phyloP scores from a whole-genome alignment of 2,113 vertebrate species.

The Amphiprion ocellaris region DNA sequence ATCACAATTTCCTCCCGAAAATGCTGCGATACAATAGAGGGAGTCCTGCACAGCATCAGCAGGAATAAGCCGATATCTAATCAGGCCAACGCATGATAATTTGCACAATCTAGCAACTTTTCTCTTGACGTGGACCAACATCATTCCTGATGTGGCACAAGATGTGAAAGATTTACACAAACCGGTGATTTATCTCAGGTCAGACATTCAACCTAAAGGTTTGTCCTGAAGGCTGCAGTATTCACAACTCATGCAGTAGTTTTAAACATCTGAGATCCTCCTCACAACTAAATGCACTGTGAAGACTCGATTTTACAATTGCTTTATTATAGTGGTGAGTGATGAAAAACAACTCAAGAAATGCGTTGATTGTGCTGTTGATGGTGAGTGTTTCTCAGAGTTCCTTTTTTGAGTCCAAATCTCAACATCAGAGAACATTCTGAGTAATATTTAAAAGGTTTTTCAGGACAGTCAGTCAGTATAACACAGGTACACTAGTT shows the following conservation, averaged over 20 bases:
- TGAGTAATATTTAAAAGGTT: neutral
- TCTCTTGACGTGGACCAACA: neutral
- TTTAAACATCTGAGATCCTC: neutral
- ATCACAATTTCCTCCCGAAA: constrained; percentile 64
- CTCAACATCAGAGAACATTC: neutral
- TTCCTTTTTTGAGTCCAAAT: constrained; percentile 4
- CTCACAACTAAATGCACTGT: constrained; percentile 26
- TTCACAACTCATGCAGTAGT: too few relatives aligned
- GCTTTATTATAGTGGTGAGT: constrained; percentile 34
- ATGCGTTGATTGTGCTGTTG: neutral
- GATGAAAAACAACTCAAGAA: constrained; percentile 8
- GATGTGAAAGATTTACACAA: too few relatives aligned
- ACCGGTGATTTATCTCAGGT: too few relatives aligned
- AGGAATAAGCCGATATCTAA: constrained; percentile 46
- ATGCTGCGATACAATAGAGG: constrained; percentile 28
- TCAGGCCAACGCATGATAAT: neutral
- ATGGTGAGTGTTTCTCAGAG: neutral
- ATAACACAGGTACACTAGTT: neutral
- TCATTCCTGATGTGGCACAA: constrained; percentile 2
- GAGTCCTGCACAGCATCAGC: constrained; percentile 41
- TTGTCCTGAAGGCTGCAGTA: too few relatives aligned
- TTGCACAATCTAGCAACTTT: neutral
- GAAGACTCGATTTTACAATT: constrained; percentile 32
- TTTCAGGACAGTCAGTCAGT: neutral
- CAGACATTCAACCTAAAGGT: too few relatives aligned